These are phyloP conservation scores for Scrobipalpa costella DNA, from an alignment of 2,888 invertebrate genomes.

Conservation along the genomic window DNA sequence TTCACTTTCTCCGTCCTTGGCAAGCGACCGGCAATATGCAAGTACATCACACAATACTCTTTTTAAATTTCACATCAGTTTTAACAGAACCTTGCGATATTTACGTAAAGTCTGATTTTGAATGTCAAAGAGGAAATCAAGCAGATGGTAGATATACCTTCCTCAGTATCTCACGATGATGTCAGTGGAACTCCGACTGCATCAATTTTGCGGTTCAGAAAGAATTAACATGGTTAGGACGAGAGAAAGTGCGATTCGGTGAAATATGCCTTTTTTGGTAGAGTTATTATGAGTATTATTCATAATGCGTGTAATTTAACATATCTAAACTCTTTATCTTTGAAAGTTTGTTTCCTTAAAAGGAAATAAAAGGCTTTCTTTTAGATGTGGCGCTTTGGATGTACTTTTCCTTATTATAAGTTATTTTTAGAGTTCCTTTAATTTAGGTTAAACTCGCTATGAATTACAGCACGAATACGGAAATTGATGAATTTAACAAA, in stretches of 20 bases:
- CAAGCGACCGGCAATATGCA: slow-evolving; percentile 50
- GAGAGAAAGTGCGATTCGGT: slow-evolving; percentile 24
- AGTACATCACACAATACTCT: slow-evolving; percentile 20
- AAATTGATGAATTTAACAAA: no score
- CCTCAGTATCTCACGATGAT: slow-evolving; percentile 26
- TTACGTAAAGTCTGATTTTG: slow-evolving; percentile 15
- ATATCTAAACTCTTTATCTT: slow-evolving; percentile 22
- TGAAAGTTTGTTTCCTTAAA: slow-evolving; percentile 16
- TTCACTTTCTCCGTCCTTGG: slow-evolving; percentile 76
- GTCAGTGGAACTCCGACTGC: slow-evolving; percentile 39
- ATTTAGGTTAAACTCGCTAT: no score
- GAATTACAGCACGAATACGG: no score
- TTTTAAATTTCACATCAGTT: slow-evolving; percentile 17
- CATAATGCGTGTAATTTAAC: slow-evolving; percentile 18
- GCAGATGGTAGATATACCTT: slow-evolving; percentile 18
- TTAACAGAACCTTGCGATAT: background rate
- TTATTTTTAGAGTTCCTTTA: no score
- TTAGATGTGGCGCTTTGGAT: background rate
- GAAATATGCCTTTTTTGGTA: slow-evolving; percentile 21
- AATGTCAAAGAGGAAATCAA: slow-evolving; percentile 5
- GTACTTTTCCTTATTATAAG: background rate
- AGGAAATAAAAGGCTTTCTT: slow-evolving; percentile 18
- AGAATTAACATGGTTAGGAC: slow-evolving; percentile 29
- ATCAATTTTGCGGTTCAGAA: slow-evolving; percentile 34
- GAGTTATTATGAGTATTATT: slow-evolving; percentile 1